Conservation (phyloP, 2,888 invertebrate species). For the Metalampra italica region DNA sequence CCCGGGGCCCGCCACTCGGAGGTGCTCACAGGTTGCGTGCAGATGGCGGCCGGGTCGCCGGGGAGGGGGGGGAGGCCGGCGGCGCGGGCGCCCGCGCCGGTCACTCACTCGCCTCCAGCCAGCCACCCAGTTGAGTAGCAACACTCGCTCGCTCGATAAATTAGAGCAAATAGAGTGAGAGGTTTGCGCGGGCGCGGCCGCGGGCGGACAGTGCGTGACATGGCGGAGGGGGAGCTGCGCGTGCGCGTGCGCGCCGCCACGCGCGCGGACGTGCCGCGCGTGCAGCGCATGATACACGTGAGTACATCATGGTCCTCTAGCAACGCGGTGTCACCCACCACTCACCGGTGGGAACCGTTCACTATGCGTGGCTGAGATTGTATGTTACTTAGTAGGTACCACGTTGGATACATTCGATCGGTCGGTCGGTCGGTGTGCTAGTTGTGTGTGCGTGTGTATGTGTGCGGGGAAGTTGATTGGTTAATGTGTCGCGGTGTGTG, state of each 20-base stretch:
- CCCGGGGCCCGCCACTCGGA: background rate
- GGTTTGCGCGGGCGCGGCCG: background rate
- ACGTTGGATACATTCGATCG: too few species aligned
- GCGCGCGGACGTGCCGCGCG: slow-evolving; percentile 39
- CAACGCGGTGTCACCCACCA: background rate
- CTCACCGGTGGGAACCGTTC: too few species aligned
- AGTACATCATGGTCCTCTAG: slow-evolving; percentile 17
- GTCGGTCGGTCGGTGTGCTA: too few species aligned
- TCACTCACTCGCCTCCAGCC: too few species aligned
- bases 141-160: too few species aligned
- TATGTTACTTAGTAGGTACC: too few species aligned
- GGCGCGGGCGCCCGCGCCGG: background rate
- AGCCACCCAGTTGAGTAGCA: too few species aligned
- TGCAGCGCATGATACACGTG: slow-evolving; percentile 51
- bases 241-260: slow-evolving; percentile 40
- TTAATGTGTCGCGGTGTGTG: background rate
- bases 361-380: too few species aligned
- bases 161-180: background rate
- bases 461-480: too few species aligned
- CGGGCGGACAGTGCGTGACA: background rate
- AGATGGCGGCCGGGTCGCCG: background rate
- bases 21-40: background rate
- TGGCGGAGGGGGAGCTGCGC: background rate
- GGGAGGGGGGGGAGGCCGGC: background rate
- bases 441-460: too few species aligned